A percentile compares a stretch with the other conserved stretches of the same genome.
phyloP scores from a whole-genome alignment of 1,140 invertebrate genomes.

The Drosophila mayri region DNA sequence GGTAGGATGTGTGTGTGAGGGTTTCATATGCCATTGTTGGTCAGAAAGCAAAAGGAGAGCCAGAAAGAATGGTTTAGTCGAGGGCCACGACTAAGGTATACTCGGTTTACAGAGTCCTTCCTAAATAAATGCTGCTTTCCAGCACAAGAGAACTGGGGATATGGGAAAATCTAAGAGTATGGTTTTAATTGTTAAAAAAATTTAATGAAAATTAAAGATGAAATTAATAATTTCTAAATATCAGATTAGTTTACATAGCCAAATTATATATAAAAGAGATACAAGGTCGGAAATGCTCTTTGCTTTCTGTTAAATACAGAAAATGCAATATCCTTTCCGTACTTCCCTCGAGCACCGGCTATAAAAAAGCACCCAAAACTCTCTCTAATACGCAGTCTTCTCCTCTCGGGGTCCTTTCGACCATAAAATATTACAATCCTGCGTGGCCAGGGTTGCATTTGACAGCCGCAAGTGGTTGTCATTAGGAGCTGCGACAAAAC shows the following conservation, averaged over 20 bases:
- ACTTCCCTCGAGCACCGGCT: slow-evolving; percentile 5
- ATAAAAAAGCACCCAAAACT: slow-evolving; percentile 25
- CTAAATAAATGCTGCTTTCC: not conserved
- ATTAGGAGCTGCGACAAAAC: slow-evolving; percentile 75
- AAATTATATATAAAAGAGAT: not conserved
- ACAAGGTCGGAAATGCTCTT: not conserved
- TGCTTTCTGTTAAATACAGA: not conserved
- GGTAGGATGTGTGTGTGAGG: slow-evolving; percentile 26
- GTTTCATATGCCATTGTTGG: slow-evolving; percentile 76
- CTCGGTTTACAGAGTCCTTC: not conserved
- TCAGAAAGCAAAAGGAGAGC: slow-evolving; percentile 12
- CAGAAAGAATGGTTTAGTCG: not conserved
- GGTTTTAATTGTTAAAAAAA: no score
- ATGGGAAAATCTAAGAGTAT: not conserved
- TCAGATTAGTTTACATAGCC: no score
- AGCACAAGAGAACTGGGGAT: not conserved
- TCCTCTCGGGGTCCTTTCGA: slow-evolving; percentile 12
- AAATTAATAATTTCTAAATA: no score
- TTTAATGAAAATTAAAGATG: not conserved
- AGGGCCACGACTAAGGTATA: not conserved
- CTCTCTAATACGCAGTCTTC: not conserved
- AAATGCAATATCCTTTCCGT: slow-evolving; percentile 1
- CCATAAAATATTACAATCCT: slow-evolving; percentile 78
- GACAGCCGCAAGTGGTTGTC: slow-evolving; percentile 82
- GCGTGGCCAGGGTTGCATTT: slow-evolving; percentile 76